Evolutionary conservation across 2,797 vertebrate species (phyloP), one percentile per base, ranked within the genome.

Genomic region (Centropyge bicolor): DNA sequence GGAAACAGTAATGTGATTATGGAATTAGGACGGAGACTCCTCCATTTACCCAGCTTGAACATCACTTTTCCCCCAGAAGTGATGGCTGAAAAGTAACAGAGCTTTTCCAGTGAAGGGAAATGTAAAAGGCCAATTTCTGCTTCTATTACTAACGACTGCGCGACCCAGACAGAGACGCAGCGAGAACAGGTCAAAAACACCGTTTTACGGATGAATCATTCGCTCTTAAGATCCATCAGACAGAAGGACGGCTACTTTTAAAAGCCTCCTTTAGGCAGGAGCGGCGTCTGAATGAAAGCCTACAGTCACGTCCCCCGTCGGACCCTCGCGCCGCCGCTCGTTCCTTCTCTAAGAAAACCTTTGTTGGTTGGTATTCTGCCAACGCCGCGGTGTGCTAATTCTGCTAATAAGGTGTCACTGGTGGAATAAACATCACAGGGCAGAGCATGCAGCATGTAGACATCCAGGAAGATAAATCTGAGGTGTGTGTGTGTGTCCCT

Each of bases 391-490:
- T 57, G 80, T 80, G 68, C 80, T 93, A 92, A 91, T 92, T 91
- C 80, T 78, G 73, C 90, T 92, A 93, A 91, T 91, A 80, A 80
- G 86, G 88, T 90, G 90, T 93, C 78, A 89, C 85, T 90, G 85
- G 82, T 80, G 89, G 92, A 84, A 91, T 87, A 90, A 93, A 94
- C 91, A 94, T 93, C 93, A 91, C 81, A 92, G 77, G 90, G 82
- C 77, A 70, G 88, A 89, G 89, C 85, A 90, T 85, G 84, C 76
- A 76, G 86, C 74, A 81, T 85, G 72, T 62, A 88, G 88, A 93
- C 88, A 84, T 85, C 85, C 59, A 72, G 88, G 89, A 88, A 74
- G 86, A 89, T 86, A 91, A 83, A 72, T 43, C 62, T 70, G 71
- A 77, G 61, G 49, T 69, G 78, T 41, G 68, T 69, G 45, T 64